These are phyloP conservation scores for Chaetops frenatus DNA, from an alignment of 2,113 vertebrate species.

Conservation along the genomic window DNA sequence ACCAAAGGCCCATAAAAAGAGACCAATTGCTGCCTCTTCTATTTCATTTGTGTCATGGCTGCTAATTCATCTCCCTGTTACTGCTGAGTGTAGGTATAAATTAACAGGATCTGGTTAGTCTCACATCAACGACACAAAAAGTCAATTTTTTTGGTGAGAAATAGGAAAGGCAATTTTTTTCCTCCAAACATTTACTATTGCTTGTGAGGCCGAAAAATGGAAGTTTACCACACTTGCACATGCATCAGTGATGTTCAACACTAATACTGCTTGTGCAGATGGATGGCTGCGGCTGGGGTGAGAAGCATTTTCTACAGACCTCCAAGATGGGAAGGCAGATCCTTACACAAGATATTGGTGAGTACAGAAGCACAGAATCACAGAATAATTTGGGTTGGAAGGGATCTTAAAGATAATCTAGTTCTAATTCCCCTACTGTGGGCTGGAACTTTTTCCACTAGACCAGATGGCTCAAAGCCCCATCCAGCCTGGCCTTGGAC, in stretches of 20 bases:
- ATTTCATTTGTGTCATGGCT: neutral
- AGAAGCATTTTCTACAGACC: neutral
- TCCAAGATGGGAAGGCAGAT: neutral
- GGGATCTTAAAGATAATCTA: neutral
- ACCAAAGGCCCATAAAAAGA: neutral
- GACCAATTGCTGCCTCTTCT: neutral
- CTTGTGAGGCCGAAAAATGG: neutral
- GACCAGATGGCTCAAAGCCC: neutral
- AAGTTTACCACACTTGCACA: accelerated
- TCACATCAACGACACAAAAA: neutral
- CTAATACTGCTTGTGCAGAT: neutral
- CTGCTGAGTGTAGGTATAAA: neutral
- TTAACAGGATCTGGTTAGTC: neutral
- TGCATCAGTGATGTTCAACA: neutral
- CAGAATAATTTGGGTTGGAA: neutral
- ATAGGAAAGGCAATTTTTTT: neutral
- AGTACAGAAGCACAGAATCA: neutral
- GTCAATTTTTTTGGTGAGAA: neutral
- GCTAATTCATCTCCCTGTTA: neutral
- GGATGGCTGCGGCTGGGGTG: neutral
- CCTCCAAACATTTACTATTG: neutral
- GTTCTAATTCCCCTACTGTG: neutral
- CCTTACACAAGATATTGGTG: neutral
- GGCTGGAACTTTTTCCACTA: neutral
- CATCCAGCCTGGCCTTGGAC: neutral